A percentile compares a stretch with the other conserved stretches of the same genome.
Conservation (phyloP, 2,113 vertebrate species). For the Phyllostomus discolor region DNA sequence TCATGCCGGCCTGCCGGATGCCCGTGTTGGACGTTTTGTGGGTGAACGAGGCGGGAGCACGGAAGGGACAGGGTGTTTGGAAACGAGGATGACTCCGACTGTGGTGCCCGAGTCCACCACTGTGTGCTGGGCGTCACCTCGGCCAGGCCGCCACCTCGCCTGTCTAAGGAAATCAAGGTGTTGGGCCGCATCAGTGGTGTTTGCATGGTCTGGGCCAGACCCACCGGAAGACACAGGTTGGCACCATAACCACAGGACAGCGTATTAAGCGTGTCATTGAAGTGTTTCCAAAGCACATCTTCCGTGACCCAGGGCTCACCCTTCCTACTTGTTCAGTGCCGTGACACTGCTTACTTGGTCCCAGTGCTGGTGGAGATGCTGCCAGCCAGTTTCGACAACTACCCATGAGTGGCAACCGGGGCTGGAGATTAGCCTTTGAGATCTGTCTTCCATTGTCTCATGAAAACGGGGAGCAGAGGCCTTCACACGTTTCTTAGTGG, state of each 20-base stretch:
- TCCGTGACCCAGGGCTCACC: neutral
- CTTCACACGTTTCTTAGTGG: neutral
- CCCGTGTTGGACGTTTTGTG: neutral
- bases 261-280: neutral
- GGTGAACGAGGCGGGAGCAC: neutral
- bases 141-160: neutral
- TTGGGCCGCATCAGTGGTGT: neutral
- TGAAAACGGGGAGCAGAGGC: neutral
- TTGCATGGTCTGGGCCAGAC: neutral
- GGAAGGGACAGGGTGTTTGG: neutral
- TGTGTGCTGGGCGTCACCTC: too few relatives aligned
- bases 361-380: neutral
- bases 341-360: neutral
- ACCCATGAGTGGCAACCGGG: rapidly evolving
- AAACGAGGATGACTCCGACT: neutral
- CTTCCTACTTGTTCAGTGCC: neutral
- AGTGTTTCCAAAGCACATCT: neutral
- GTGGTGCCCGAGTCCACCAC: neutral
- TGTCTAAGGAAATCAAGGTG: neutral
- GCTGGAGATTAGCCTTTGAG: neutral
- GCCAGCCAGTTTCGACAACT: neutral
- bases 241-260: neutral
- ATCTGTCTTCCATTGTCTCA: neutral
- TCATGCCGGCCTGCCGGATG: neutral
- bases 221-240: neutral